Evolutionary conservation across 2,888 invertebrate species (phyloP).

Genomic region (Raillietiella orientalis): DNA sequence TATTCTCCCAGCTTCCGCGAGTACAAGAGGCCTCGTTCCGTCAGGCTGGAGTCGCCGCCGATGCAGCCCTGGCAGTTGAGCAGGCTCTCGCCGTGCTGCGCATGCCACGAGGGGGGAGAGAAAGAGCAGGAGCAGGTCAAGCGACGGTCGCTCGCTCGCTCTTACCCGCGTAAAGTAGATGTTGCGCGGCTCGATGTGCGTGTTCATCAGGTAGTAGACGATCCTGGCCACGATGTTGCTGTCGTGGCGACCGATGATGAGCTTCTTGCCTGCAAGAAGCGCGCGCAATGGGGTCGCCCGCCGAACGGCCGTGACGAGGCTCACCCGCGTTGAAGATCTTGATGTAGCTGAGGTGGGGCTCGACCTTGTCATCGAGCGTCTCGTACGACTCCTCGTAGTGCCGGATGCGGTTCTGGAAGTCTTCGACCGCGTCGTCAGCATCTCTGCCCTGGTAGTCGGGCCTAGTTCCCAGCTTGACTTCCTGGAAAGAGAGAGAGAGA

Average conservation of each 20-base stretch:
- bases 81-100: conserved; percentile 75
- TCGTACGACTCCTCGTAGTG: conserved; percentile 86
- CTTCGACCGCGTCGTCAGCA: too few species aligned
- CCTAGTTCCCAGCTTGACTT: too few species aligned
- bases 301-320: too few species aligned
- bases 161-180: conserved; percentile 80
- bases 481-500: too few species aligned
- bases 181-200: conserved; percentile 85
- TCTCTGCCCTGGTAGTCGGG: conserved; percentile 63
- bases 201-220: conserved; percentile 98
- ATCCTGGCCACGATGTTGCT: conserved; percentile 91
- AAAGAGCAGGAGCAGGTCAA: too few species aligned
- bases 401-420: conserved; percentile 70
- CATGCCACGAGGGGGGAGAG: too few species aligned
- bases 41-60: conserved; percentile 80
- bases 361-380: conserved; percentile 51
- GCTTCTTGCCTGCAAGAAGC: conserved; percentile 59
- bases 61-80: conserved; percentile 77
- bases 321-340: conserved; percentile 57
- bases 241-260: conserved; percentile 70
- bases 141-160: too few species aligned
- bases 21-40: conserved; percentile 45
- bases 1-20: conserved; percentile 40
- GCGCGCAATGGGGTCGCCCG: too few species aligned
- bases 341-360: conserved; percentile 66